phyloP scores from a whole-genome alignment of 2,888 invertebrate genomes.

The Morpho deidamia region DNA sequence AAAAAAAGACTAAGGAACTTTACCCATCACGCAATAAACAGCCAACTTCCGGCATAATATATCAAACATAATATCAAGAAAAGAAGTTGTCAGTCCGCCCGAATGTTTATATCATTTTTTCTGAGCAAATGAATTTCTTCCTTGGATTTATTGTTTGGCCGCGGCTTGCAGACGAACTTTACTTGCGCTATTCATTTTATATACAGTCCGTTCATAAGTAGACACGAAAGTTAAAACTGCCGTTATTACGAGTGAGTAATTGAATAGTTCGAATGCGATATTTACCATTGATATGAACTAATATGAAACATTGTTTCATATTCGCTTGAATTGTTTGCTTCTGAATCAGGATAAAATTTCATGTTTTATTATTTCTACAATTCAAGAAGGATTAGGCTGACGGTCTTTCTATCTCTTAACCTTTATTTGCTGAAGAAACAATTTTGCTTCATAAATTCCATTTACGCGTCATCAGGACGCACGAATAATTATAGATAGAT shows the following conservation, averaged over 20 bases:
- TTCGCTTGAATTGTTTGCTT: no score
- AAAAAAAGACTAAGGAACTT: no score
- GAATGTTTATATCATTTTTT: conserved; percentile 16
- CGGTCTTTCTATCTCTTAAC: no score
- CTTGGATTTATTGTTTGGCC: conserved; percentile 17
- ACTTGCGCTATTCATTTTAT: conserved; percentile 13
- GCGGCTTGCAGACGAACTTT: conserved; percentile 11
- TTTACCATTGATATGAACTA: no score
- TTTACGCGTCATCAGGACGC: no score
- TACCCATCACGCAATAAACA: conserved; percentile 1
- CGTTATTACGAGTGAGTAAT: not conserved
- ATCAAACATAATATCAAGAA: conserved; percentile 13
- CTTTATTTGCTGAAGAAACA: no score
- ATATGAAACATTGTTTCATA: no score
- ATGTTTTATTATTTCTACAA: no score
- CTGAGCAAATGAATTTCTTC: conserved; percentile 15
- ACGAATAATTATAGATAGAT: conserved; percentile 17
- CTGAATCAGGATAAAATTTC: no score
- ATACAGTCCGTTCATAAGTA: conserved; percentile 6
- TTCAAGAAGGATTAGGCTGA: no score
- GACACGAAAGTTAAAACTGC: conserved; percentile 21
- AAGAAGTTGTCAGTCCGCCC: conserved; percentile 13
- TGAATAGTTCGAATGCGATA: no score
- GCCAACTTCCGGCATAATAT: conserved; percentile 12
- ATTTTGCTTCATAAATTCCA: no score